Evolutionary conservation across 2,113 vertebrate species (phyloP), one percentile per base, ranked within the genome.

Genomic region (Callipepla californica): DNA sequence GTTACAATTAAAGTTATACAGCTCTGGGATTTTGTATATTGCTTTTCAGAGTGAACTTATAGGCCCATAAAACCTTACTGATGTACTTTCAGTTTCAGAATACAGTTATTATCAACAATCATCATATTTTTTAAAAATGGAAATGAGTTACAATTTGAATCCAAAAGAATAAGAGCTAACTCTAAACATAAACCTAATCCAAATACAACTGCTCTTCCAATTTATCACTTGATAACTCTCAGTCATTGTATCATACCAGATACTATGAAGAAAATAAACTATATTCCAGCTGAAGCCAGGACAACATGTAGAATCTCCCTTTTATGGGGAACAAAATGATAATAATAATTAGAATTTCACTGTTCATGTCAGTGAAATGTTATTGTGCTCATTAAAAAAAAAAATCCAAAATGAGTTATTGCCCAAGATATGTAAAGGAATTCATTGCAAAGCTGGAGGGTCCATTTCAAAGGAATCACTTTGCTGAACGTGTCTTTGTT

Each of bases 321-420:
- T 17, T 28, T 10, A 26, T 53, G 26, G 15, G 14, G 28, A 53
- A 51, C 25, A 14, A 51, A 26, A 51, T 50, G 23, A 51, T 25
- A 26, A 51, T 50, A 51, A 26, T 13, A 51, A 51, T 14, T 51
- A 51, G 50, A 26, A 26, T 26, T 51, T 51, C 26, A 53, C 15
- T 28, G 26, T 53, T 4, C 21, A 36, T 50, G 4, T 5, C 42
- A 30, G 30, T 2, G 9, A 74, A 84, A 67, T 2, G 14, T 22
- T 48, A 13, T 58, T 45, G 8, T 75, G 30, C 4, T 63, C 1
- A 9, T 63, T 50, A 66, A 21, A 62, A 62, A 87, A 87, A 69
- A 84, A 58, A 4, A 0, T 0, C 4, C 3, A 0, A 77, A 69
- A 17, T 45, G 5, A 78, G 17, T 47, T 22, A 53, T 67, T 74